Conservation (phyloP, 2,113 vertebrate genomes). For the Hystrix cristata region DNA sequence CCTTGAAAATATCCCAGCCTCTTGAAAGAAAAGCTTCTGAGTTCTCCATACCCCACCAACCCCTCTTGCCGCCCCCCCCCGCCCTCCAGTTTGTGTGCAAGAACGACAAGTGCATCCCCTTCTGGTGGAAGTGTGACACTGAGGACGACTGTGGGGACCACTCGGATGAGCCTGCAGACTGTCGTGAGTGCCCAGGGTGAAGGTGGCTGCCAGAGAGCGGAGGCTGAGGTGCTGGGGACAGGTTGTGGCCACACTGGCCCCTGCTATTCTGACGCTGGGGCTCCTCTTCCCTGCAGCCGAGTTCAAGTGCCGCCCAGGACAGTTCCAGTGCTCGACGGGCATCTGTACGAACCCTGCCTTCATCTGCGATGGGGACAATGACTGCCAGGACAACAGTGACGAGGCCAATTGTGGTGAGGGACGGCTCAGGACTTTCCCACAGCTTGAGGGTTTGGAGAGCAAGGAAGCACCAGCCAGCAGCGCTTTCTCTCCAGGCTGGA, state of each 20-base stretch:
- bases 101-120: conserved; percentile 99
- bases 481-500: not conserved
- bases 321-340: conserved; percentile 98
- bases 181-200: conserved; percentile 91
- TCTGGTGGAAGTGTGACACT: conserved; percentile 99
- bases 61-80: conserved; percentile 64
- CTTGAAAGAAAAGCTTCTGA: conserved; percentile 21
- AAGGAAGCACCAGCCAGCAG: not conserved
- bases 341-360: conserved; percentile 99
- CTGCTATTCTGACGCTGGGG: not conserved
- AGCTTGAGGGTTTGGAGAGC: not conserved
- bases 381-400: conserved; percentile 98
- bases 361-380: conserved; percentile 98
- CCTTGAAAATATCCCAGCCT: conserved; percentile 26
- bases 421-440: not conserved
- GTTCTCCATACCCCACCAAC: conserved; percentile 62
- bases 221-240: not conserved
- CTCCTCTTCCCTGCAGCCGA: conserved; percentile 88
- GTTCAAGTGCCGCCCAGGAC: conserved; percentile 97
- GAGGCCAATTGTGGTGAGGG: conserved; percentile 96
- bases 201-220: not conserved
- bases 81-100: conserved; percentile 96
- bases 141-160: conserved; percentile 98
- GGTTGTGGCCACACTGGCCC: not conserved
- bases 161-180: conserved; percentile 96